These are phyloP conservation scores for Penaeus chinensis DNA, from an alignment of 1,140 invertebrate genomes.

Conservation along the genomic window DNA sequence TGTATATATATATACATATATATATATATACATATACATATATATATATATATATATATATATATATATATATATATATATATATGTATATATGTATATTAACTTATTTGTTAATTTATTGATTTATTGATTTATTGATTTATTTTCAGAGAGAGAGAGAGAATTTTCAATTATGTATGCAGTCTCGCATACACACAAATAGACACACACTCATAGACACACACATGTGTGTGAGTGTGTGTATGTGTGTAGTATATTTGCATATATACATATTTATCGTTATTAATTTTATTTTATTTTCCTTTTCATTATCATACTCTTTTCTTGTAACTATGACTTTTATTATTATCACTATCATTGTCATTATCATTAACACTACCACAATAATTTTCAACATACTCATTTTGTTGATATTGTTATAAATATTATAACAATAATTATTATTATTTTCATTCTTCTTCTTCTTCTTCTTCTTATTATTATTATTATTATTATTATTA, in stretches of 20 bases:
- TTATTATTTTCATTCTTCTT: too few species aligned
- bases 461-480: too few species aligned
- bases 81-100: neutral
- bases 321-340: too few species aligned
- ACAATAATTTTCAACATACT: too few species aligned
- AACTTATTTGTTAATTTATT: neutral
- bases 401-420: too few species aligned
- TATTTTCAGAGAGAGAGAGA: too few species aligned
- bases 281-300: neutral
- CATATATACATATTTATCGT: neutral
- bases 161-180: too few species aligned
- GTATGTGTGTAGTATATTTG: neutral
- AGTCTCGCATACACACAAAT: neutral
- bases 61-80: neutral
- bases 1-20: slow-evolving; percentile 5
- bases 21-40: slow-evolving; percentile 12
- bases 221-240: neutral
- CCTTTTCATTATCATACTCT: neutral
- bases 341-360: too few species aligned
- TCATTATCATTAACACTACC: too few species aligned
- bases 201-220: neutral
- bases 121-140: too few species aligned
- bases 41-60: neutral
- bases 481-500: too few species aligned
- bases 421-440: too few species aligned